Percentiles rank a stretch among this genome's conserved stretches.
These are phyloP conservation scores for Pharmacophagus antenor DNA, from an alignment of 2,888 invertebrate genomes.

Conservation along the genomic window DNA sequence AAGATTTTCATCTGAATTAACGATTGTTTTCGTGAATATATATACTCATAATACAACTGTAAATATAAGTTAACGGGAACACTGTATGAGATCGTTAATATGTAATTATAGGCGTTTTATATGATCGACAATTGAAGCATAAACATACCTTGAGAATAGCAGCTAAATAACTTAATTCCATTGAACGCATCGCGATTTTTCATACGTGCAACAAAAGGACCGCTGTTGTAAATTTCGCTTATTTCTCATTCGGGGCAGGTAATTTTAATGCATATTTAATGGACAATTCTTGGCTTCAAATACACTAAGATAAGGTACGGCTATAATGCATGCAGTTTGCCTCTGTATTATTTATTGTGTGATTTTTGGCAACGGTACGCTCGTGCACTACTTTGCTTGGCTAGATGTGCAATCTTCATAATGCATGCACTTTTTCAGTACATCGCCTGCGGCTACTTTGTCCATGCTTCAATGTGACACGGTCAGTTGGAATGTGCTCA, in stretches of 20 bases:
- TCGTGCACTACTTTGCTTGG: constrained; percentile 71
- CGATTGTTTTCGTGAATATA: too few relatives aligned
- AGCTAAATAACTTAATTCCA: constrained; percentile 44
- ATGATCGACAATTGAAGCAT: constrained; percentile 1
- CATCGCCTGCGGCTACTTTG: constrained; percentile 54
- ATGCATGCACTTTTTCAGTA: constrained; percentile 76
- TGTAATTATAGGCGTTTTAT: background rate
- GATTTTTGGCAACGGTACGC: constrained; percentile 78
- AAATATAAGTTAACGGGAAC: too few relatives aligned
- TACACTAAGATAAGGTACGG: constrained; percentile 78
- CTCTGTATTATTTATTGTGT: constrained; percentile 77
- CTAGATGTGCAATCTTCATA: constrained; percentile 80
- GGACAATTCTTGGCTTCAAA: constrained; percentile 80
- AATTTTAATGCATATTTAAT: constrained; percentile 82
- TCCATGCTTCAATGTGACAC: constrained; percentile 47
- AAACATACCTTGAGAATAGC: constrained; percentile 24
- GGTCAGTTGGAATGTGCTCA: constrained; percentile 27
- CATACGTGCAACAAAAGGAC: constrained; percentile 47
- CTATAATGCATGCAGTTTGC: constrained; percentile 79
- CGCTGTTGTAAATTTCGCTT: constrained; percentile 43
- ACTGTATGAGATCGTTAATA: too few relatives aligned
- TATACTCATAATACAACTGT: too few relatives aligned
- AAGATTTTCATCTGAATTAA: too few relatives aligned
- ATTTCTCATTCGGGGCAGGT: constrained; percentile 75
- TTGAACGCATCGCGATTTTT: constrained; percentile 43